Percentiles rank a stretch among this genome's conserved stretches.
Evolutionary conservation across 2,797 vertebrate genomes (phyloP).

Genomic region (Cynopterus sphinx): DNA sequence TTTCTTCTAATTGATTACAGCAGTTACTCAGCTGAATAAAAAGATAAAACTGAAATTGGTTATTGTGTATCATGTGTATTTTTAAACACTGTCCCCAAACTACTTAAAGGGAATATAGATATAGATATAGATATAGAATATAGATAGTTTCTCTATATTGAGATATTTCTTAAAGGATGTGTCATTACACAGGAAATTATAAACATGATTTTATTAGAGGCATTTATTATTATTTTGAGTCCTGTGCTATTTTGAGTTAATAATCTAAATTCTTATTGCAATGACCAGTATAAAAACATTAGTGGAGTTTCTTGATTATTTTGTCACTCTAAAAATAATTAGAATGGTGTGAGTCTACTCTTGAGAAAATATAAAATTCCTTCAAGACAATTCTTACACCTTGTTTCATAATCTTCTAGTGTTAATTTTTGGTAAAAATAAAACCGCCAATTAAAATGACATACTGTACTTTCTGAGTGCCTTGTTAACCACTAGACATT

Average conservation of each 20-base stretch:
- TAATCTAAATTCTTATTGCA: conserved; percentile 72
- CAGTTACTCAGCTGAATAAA: neutral
- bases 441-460: conserved; percentile 76
- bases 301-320: conserved; percentile 72
- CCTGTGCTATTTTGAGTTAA: conserved; percentile 31
- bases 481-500: conserved; percentile 73
- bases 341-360: conserved; percentile 65
- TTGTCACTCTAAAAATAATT: conserved; percentile 78
- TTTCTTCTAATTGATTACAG: neutral
- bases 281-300: conserved; percentile 72
- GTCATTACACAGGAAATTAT: neutral
- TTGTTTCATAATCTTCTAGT: conserved; percentile 77
- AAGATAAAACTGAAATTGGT: neutral
- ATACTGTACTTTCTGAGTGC: conserved; percentile 72
- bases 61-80: neutral
- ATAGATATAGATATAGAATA: neutral
- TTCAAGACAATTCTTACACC: conserved; percentile 78
- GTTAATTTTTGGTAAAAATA: conserved; percentile 75
- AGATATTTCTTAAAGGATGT: neutral
- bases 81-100: neutral
- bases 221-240: neutral
- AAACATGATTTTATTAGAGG: neutral
- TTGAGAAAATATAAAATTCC: conserved; percentile 73
- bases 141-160: neutral
- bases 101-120: neutral